Base-by-base conservation (phyloP, 2,797 vertebrate species). In the Myotis vivesi region DNA sequence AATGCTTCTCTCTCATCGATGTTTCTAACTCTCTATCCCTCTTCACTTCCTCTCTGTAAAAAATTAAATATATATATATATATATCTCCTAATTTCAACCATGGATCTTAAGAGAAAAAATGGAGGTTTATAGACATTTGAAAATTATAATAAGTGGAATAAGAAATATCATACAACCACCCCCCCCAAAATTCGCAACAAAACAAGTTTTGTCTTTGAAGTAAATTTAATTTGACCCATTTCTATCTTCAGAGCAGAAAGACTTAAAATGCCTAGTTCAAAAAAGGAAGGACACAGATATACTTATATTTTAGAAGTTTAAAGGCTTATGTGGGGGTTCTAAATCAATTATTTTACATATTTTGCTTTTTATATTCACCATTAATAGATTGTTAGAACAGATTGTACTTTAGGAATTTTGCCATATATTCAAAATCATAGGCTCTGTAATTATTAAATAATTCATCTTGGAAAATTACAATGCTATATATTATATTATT, bases 361-460 rank as follows among this genome's bases (percentile, higher is more conserved):
- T 23, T 84, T 5, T 86, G n/a, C 82, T 96, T 97, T 89, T 96
- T 91, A 75, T 96, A 15, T 83, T 95, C 71, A 69, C 94, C 33
- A 92, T 91, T 88, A 96, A 87, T 2, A 1, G 94, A 55, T 86
- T 69, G 30, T 16, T 82, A 36, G 8, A 93, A 59, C 30, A 96
- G 57, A 51, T 51, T 85, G 38, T 89, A 94, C 7, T 46, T 41
- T 91, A 76, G 55, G 71, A 94, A 91, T 94, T 94, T 91, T 82
- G 87, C 36, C 13, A 66, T 84, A 41, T 82, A 73, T 96, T 94
- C 83, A 89, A 95, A 89, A 51, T 38, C 93, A 96, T 55, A 94
- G 93, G 51, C 72, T 30, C 22, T 71, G n/a, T 94, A 95, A 92
- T 97, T 96, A 97, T 95, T 97, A 96, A 84, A 71, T 46, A 95